A percentile compares a stretch with the other conserved stretches of the same genome.
Conservation (phyloP, 2,888 invertebrate genomes). For the Epirrhoe alternata region DNA sequence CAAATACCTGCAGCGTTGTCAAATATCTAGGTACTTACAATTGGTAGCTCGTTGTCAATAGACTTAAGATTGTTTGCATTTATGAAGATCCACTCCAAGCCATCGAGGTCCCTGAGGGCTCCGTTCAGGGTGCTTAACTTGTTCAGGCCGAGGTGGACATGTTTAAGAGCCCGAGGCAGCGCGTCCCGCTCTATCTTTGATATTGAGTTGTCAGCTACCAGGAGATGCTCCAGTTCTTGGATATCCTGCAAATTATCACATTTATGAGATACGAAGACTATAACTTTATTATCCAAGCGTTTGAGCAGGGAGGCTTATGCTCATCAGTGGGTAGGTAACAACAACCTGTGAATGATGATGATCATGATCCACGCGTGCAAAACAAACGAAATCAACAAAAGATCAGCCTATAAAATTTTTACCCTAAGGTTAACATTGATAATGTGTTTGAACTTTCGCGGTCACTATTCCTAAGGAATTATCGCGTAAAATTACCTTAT, state of each 20-base stretch:
- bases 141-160: conserved; percentile 91
- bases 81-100: conserved; percentile 91
- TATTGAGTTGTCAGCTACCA: conserved; percentile 91
- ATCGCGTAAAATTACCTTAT: not conserved
- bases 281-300: not conserved
- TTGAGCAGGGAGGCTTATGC: no score
- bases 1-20: no score
- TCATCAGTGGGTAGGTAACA: no score
- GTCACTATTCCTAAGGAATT: no score
- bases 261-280: not conserved
- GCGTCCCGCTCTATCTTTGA: conserved; percentile 89
- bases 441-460: no score
- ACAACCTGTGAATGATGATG: no score
- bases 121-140: conserved; percentile 89
- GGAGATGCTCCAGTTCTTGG: conserved; percentile 87
- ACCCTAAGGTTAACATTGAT: no score
- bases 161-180: conserved; percentile 88
- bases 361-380: no score
- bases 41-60: conserved; percentile 91
- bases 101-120: conserved; percentile 89
- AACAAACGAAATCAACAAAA: no score
- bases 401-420: no score
- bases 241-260: conserved; percentile 63
- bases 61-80: conserved; percentile 90
- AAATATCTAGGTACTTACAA: conserved; percentile 73